Evolutionary conservation across 2,888 invertebrate species (phyloP), one percentile per base, ranked within the genome.

Genomic region (Hermaeophaga mercurialis): DNA sequence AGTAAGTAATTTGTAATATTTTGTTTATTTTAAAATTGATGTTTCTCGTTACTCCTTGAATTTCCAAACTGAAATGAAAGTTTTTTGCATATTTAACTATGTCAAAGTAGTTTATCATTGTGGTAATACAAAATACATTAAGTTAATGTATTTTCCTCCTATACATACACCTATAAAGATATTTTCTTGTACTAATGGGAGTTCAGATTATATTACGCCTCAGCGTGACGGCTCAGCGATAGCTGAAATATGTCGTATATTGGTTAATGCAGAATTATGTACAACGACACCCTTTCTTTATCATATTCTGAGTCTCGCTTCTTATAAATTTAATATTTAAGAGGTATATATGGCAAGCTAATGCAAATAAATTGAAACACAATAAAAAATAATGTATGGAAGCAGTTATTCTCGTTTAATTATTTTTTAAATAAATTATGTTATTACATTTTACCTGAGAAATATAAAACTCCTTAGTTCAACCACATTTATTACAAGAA

Each of bases 91-190:
- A 12, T 44, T 26, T 46, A n/a, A n/a, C n/a, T 36, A 53, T 36
- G 34, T 46, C 22, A 26, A 43, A 46, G 50, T 39, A 39, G 36
- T 57, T 48, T 54, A 57, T 57, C 53, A 54, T 48, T 44, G 34
- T 24, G 33, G 48, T 54, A 52, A 54, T 54, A 57, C 38, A 47
- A 52, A 57, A 60, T 54, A 48, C 60, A 61, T 61, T 58, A 61
- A 48, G 53, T 19, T 55, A 55, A 61, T 61, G 52, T 48, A 55
- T 60, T 57, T 57, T 48, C 52, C 52, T 36, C 11, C 36, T 43
- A 11, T 45, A 45, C n/a, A n/a, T 36, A 33, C 28, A 41, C 48
- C 43, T 41, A 47, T 24, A 24, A 43, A 49, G 44, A 55, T 44
- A 49, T 49, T 41, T 15, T 24, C n/a, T 5, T 11, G 6, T 41